Evolutionary conservation across 2,888 invertebrate species (phyloP), one percentile per base, ranked within the genome.

Genomic region (Volucella zonaria): DNA sequence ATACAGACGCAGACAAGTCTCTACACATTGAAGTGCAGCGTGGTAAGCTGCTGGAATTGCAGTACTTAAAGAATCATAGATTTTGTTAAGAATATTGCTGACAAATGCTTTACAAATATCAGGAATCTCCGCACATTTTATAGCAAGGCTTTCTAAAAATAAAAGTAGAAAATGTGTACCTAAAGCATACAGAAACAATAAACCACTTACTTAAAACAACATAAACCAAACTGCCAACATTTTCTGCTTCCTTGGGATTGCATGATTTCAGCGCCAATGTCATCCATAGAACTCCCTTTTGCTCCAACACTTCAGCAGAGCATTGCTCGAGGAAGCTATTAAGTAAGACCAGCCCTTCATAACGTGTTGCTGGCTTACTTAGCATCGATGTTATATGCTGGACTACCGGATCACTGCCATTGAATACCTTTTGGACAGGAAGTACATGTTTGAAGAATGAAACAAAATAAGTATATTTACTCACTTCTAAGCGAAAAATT

Each of bases 101-200:
- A 88, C 66, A 64, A 90, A 89, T 0, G 88, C 75, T 61, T 90
- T 89, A 1, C 88, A 86, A 8, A 90, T 49, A 62, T 91, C 90
- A 8, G 90, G 88, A 15, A 88, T 86, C 3, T 88, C 87, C 4
- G 82, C 68, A 4, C 89, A 89, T 47, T 87, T 88, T 23, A 77
- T 68, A 0, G 89, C 87, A 1, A 90, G 62, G 14, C 83, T 81
- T 49, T 71, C 90, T 89, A 61, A 40, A 87, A 66, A 54, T 12
- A 9, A 49, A 66, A 15, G 15, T 40, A 11, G 9, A 38, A 8
- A 23, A 23, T 0, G 18, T 6, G 1, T 10, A 66, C 52, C n/a
- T 61, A 15, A 12, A 1, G 15, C n/a, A 3, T 47, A 4, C 10
- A 31, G 31, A 31, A 31, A 31, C 31, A 31, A 31, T 31, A 31